These are phyloP conservation scores for Todiramphus saurophagus DNA, from an alignment of 2,113 vertebrate genomes.

Conservation along the genomic window DNA sequence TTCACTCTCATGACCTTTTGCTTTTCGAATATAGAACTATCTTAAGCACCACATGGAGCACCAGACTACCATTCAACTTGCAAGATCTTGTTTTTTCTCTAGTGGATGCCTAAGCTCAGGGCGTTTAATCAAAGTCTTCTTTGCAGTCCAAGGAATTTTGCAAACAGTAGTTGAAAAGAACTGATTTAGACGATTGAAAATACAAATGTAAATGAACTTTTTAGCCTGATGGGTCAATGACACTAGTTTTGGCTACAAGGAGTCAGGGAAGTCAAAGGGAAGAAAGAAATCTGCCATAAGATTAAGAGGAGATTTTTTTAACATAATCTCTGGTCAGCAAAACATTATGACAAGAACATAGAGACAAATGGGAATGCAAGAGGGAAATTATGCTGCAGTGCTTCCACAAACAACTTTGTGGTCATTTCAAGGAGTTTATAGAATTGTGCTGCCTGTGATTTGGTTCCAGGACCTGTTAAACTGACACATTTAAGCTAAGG, in stretches of 20 bases:
- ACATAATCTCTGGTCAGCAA: neutral
- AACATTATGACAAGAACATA: neutral
- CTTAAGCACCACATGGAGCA: neutral
- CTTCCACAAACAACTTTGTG: neutral
- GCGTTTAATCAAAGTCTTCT: neutral
- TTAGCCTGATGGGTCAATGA: neutral
- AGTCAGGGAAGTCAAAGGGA: neutral
- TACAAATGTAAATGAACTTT: neutral
- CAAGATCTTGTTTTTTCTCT: neutral
- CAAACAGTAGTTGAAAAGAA: constrained; percentile 19
- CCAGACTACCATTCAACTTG: neutral
- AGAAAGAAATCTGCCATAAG: neutral
- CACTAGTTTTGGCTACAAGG: neutral
- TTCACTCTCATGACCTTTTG: neutral
- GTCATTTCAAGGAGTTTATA: constrained; percentile 10
- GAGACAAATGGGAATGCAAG: neutral
- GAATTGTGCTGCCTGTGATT: neutral
- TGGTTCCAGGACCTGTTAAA: neutral
- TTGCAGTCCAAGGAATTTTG: neutral
- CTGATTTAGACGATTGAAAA: neutral
- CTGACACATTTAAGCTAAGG: neutral
- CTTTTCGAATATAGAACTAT: constrained; percentile 2
- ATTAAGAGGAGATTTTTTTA: neutral
- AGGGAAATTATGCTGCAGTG: neutral
- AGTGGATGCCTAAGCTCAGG: neutral